Percentiles rank a stretch among this genome's conserved stretches.
phyloP scores from a whole-genome alignment of 2,797 vertebrate species.

The Chrysocyon brachyurus region DNA sequence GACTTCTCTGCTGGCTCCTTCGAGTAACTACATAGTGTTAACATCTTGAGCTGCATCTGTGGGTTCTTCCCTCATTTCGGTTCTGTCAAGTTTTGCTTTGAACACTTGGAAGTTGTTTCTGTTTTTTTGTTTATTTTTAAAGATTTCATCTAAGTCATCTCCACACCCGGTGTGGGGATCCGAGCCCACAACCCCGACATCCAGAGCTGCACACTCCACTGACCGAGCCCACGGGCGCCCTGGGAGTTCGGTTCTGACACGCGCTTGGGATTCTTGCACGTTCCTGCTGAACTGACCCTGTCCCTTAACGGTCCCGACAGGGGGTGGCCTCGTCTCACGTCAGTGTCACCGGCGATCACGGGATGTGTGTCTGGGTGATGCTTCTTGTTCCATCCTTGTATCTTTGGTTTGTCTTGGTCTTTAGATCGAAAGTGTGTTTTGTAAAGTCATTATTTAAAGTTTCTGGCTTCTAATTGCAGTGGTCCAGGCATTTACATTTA shows the following conservation, averaged over 20 bases:
- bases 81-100: neutral
- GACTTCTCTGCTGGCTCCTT: too few relatives aligned
- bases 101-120: neutral
- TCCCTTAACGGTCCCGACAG: neutral
- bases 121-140: neutral
- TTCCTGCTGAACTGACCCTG: neutral
- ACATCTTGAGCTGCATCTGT: neutral
- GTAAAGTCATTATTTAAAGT: neutral
- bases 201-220: neutral
- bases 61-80: neutral
- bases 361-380: rapidly evolving
- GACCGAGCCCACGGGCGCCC: neutral
- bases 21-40: neutral
- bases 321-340: neutral
- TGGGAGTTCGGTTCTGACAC: neutral
- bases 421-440: neutral
- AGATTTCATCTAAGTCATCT: neutral
- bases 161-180: neutral
- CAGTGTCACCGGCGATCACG: neutral
- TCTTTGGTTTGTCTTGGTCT: neutral
- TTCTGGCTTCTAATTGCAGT: neutral
- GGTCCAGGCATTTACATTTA: neutral
- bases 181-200: neutral
- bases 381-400: neutral
- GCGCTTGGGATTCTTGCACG: neutral